A percentile compares a stretch with the other conserved stretches of the same genome.
These are phyloP conservation scores for Halcyon badia DNA, from an alignment of 2,797 vertebrate species.

Conservation along the genomic window DNA sequence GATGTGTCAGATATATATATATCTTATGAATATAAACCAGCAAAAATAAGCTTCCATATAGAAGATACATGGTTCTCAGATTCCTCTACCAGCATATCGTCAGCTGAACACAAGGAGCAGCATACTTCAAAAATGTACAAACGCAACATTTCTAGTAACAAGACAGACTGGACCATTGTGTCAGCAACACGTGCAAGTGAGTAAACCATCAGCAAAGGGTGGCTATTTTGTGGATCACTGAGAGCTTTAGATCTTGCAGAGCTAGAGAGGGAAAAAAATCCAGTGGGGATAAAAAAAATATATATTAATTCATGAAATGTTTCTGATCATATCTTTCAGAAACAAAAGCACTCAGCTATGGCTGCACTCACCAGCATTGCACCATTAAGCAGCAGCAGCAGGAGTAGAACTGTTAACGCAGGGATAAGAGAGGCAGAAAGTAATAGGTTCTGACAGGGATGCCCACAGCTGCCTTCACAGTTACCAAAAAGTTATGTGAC, in stretches of 20 bases:
- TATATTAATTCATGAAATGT: background rate
- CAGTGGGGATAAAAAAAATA: background rate
- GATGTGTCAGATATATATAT: background rate
- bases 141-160: background rate
- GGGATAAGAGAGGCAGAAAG: background rate
- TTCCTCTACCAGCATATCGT: background rate
- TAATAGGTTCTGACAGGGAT: background rate
- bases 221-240: background rate
- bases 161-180: background rate
- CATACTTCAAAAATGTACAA: background rate
- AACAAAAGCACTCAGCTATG: background rate
- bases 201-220: background rate
- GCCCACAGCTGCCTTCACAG: background rate
- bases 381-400: accelerated
- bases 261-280: background rate
- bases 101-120: background rate
- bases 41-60: background rate
- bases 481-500: background rate
- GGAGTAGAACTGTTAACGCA: background rate
- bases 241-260: background rate
- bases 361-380: background rate
- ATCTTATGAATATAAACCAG: background rate
- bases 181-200: background rate
- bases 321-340: background rate
- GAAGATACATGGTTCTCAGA: background rate